Base-by-base conservation (phyloP, 1,140 invertebrate species). In the Cheumatopsyche charites region DNA sequence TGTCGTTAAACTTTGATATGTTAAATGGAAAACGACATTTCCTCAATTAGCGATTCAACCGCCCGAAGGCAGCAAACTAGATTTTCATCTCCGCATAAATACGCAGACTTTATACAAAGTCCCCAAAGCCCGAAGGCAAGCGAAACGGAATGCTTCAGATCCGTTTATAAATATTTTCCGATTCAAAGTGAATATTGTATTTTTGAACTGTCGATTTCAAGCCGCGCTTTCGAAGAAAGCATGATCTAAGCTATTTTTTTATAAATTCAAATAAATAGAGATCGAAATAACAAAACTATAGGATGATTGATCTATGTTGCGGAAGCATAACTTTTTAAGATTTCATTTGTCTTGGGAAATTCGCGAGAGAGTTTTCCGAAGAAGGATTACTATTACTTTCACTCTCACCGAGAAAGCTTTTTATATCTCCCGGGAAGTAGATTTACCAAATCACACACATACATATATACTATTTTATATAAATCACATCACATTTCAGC, bases 261-360 rank as follows among this genome's bases (percentile, higher is more conserved):
- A 36, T 36, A 4, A 36, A 36, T 36, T 36, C 9, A 36, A 36
- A 36, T 36, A 36, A 4, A 36, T 36, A 36, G 9, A 36, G 3
- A 36, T 9, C 3, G 29, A 36, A 36, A 9, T 36, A 36, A 9
- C 29, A 36, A 36, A 36, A 36, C 47, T 52, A 52, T 52, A 15
- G 1, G 5, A 52, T 19, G 47, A 17, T 47, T 47, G 47, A 52
- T 52, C 47, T 7, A 58, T 23, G 23, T 25, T 26, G 55, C 21
- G 55, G 23, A 23, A 21, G 55, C 55, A 58, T 58, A 58, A 58
- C 55, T 58, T 58, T 58, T 58, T 58, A 25, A 23, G 21, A 26
- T 58, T 58, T 58, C 23, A 58, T 58, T 58, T 26, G 55, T 58
- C 55, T 25, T 23, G 55, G 55, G 55, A 58, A 58, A 58, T 58